Percentiles rank a stretch among this genome's conserved stretches.
phyloP scores from a whole-genome alignment of 1,140 invertebrate species.

The Procambarus clarkii region DNA sequence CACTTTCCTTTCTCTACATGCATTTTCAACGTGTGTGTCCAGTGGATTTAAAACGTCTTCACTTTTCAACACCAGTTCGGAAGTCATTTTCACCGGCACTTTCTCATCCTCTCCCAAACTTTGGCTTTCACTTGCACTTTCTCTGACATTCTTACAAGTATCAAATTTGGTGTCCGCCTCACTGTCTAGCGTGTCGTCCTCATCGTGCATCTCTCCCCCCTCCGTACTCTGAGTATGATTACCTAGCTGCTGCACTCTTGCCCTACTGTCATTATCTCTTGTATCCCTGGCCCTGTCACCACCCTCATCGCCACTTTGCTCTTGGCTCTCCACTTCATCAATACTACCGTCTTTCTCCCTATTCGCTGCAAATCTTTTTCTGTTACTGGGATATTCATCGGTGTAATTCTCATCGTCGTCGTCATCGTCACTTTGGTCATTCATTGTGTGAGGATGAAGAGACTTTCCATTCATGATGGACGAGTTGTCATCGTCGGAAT shows the following conservation, averaged over 20 bases:
- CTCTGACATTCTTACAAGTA: not conserved
- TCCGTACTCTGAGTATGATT: not conserved
- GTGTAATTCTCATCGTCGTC: conserved; percentile 1
- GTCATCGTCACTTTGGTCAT: conserved; percentile 36
- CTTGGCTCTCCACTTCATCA: conserved; percentile 14
- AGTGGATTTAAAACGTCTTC: not conserved
- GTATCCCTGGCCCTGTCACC: conserved; percentile 63
- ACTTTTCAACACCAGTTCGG: not conserved
- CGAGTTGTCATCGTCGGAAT: not conserved
- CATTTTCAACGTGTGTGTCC: not conserved
- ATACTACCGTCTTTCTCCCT: conserved; percentile 19
- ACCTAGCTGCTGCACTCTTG: conserved; percentile 30
- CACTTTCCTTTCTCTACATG: not conserved
- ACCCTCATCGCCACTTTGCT: conserved; percentile 11
- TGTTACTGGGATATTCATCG: not conserved
- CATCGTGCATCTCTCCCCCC: conserved; percentile 28
- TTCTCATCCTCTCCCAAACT: not conserved
- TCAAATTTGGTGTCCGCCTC: conserved; percentile 1
- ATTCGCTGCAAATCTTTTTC: not conserved
- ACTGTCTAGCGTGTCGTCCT: not conserved
- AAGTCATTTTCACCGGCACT: not conserved
- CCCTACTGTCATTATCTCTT: conserved; percentile 74
- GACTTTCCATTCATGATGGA: conserved; percentile 28
- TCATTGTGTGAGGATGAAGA: not conserved
- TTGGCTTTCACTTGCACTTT: not conserved